phyloP scores from a whole-genome alignment of 2,888 invertebrate species.

The Disparrhopalites patrizii region DNA sequence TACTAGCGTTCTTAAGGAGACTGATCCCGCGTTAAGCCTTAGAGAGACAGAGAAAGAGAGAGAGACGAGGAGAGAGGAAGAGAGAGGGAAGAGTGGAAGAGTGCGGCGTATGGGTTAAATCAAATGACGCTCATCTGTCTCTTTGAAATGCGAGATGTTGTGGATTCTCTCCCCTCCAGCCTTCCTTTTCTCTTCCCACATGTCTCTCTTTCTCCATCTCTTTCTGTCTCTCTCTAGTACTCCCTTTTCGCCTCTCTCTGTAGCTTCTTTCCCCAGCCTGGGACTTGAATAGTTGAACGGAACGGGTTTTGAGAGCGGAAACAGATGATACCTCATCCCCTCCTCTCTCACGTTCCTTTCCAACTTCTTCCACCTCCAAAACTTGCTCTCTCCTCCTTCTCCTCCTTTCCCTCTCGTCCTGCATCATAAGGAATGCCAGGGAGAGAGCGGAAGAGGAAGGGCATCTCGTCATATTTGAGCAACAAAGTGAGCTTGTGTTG shows the following conservation, averaged over 20 bases:
- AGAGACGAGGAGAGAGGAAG: neutral
- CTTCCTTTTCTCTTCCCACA: constrained; percentile 13
- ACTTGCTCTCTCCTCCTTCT: too few species aligned
- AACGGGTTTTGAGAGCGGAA: constrained; percentile 46
- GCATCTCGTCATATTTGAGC: neutral
- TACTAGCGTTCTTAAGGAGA: too few species aligned
- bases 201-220: constrained; percentile 3
- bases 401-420: neutral
- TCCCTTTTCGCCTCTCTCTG: neutral
- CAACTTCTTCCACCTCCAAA: too few species aligned
- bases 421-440: neutral
- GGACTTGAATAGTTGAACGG: constrained; percentile 1
- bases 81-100: neutral
- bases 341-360: constrained; percentile 4
- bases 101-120: constrained; percentile 21
- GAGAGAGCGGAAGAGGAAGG: neutral
- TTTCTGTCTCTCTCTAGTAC: constrained; percentile 14
- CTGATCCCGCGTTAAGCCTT: neutral
- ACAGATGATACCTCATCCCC: constrained; percentile 39
- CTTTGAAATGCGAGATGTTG: constrained; percentile 29
- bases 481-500: too few species aligned
- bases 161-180: constrained; percentile 23
- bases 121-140: constrained; percentile 35
- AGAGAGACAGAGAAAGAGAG: neutral
- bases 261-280: neutral